Evolutionary conservation across 2,113 vertebrate species (phyloP).

Genomic region (Brienomyrus longianalis): DNA sequence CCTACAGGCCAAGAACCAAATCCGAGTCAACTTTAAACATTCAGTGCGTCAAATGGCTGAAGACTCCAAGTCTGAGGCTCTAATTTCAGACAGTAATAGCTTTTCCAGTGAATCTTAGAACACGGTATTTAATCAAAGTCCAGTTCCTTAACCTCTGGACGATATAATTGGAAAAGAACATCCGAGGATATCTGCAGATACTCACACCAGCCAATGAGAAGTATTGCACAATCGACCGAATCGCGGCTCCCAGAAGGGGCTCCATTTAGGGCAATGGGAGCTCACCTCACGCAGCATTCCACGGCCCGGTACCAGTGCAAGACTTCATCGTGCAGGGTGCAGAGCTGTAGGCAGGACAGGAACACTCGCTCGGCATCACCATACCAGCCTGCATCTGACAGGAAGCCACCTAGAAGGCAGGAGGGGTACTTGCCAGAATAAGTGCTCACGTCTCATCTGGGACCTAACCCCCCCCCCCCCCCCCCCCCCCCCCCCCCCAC

Average conservation of each 20-base stretch:
- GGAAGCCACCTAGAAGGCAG: slow-evolving; percentile 75
- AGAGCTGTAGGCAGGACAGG: slow-evolving; percentile 92
- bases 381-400: slow-evolving; percentile 97
- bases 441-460: neutral
- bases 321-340: slow-evolving; percentile 90
- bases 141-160: neutral
- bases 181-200: neutral
- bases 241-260: neutral
- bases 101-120: neutral
- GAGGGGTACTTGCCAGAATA: neutral
- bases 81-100: neutral
- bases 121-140: neutral
- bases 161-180: neutral
- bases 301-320: slow-evolving; percentile 92
- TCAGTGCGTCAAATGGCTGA: neutral
- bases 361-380: slow-evolving; percentile 97
- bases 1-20: slow-evolving; percentile 49
- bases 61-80: neutral
- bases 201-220: neutral
- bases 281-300: slow-evolving; percentile 94
- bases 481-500: no score
- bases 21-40: neutral
- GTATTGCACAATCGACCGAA: neutral
- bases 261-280: neutral
- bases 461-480: neutral